Conservation (phyloP, 2,888 invertebrate genomes). For the Euclidia mi region DNA sequence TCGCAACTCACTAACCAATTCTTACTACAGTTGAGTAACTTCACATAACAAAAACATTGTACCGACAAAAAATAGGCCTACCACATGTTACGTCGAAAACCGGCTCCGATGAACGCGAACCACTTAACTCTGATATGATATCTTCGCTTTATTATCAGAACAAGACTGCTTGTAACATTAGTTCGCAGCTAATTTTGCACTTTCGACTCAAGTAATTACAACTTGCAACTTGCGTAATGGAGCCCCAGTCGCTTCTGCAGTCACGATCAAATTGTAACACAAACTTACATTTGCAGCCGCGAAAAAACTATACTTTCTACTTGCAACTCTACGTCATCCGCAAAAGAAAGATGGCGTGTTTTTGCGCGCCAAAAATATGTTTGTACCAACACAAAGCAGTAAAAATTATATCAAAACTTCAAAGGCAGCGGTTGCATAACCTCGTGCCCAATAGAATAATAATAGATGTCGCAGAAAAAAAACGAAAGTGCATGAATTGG, state of each 20-base stretch:
- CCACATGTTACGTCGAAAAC: conserved; percentile 17
- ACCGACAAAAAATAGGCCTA: conserved; percentile 2
- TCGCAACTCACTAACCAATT: no score
- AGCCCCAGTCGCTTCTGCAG: conserved; percentile 82
- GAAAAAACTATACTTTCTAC: conserved; percentile 37
- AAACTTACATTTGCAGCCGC: conserved; percentile 56
- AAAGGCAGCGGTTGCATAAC: conserved; percentile 85
- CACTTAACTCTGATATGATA: conserved; percentile 28
- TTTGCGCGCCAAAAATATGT: conserved; percentile 34
- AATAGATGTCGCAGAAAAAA: conserved; percentile 88
- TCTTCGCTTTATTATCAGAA: conserved; percentile 38
- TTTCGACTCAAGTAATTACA: conserved; percentile 87
- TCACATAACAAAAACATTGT: conserved; percentile 2
- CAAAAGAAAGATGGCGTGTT: conserved; percentile 42
- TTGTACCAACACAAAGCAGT: conserved; percentile 75
- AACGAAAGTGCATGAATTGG: conserved; percentile 86
- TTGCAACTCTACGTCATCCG: conserved; percentile 42
- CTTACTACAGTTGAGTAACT: not conserved
- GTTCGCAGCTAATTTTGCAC: conserved; percentile 80
- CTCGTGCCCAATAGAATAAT: conserved; percentile 88
- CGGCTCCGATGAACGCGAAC: conserved; percentile 38
- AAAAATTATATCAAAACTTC: conserved; percentile 89
- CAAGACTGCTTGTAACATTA: conserved; percentile 59
- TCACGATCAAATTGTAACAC: conserved; percentile 80
- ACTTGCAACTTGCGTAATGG: conserved; percentile 80